A percentile compares a stretch with the other conserved stretches of the same genome.
These are phyloP conservation scores for Alligator sinensis DNA, from an alignment of 2,113 vertebrate species.

Conservation along the genomic window DNA sequence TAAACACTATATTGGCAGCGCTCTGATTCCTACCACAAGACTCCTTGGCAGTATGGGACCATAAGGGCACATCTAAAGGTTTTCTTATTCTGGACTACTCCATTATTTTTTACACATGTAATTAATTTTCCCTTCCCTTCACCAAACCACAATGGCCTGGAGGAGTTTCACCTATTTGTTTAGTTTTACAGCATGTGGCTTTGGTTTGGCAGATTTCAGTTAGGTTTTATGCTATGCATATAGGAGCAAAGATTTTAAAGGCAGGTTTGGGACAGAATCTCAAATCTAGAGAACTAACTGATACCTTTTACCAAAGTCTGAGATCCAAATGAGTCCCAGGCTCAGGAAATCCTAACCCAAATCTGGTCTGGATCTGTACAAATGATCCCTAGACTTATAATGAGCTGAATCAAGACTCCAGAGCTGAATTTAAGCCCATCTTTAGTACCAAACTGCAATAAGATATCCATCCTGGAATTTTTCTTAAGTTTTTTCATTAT, in stretches of 20 bases:
- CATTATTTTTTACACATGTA: not conserved
- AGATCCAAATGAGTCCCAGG: conserved; percentile 9
- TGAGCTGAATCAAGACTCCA: not conserved
- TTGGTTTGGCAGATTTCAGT: not conserved
- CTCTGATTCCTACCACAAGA: not conserved
- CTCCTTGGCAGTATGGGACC: not conserved
- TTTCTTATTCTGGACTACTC: not conserved
- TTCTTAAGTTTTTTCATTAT: not conserved
- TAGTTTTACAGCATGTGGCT: not conserved
- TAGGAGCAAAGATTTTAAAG: not conserved
- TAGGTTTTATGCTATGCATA: rapidly evolving
- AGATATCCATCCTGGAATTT: not conserved
- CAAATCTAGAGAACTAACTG: not conserved
- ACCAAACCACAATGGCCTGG: not conserved
- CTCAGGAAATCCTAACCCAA: conserved; percentile 61
- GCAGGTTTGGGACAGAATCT: not conserved
- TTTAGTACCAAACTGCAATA: conserved; percentile 1
- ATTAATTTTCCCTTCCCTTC: not conserved
- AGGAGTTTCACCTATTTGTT: not conserved
- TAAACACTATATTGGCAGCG: not conserved
- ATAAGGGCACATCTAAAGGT: not conserved
- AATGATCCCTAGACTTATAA: conserved; percentile 48
- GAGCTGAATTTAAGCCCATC: not conserved
- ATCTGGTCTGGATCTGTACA: not conserved
- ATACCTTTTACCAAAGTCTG: not conserved